Percentiles rank a stretch among this genome's conserved stretches.
Evolutionary conservation across 2,888 invertebrate species (phyloP).

Genomic region (Drosophila borborema): DNA sequence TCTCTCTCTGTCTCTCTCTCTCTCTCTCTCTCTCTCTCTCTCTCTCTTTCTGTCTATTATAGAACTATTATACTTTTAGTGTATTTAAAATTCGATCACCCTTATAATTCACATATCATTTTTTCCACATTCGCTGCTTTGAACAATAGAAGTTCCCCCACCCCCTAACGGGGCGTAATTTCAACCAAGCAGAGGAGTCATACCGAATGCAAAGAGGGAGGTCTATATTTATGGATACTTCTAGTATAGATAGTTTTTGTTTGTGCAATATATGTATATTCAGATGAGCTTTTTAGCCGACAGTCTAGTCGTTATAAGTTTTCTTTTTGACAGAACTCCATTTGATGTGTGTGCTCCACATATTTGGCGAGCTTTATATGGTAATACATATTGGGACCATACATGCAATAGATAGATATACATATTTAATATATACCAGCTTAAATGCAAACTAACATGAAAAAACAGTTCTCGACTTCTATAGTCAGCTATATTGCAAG

Average conservation of each 20-base stretch:
- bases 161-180: slow-evolving; percentile 56
- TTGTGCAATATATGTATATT: slow-evolving; percentile 37
- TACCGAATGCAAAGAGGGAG: background rate
- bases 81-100: slow-evolving; percentile 9
- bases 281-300: slow-evolving; percentile 64
- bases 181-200: slow-evolving; percentile 53
- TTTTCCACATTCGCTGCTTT: slow-evolving; percentile 12
- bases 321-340: slow-evolving; percentile 39
- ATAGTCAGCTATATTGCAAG: background rate
- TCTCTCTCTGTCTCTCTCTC: background rate
- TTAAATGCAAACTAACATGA: slow-evolving; percentile 47
- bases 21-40: background rate
- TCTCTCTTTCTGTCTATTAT: background rate
- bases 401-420: slow-evolving; percentile 45
- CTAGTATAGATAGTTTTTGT: slow-evolving; percentile 17
- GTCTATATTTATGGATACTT: slow-evolving; percentile 1
- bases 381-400: slow-evolving; percentile 52
- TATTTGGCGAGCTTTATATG: slow-evolving; percentile 31
- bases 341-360: slow-evolving; percentile 53
- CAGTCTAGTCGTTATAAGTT: slow-evolving; percentile 35
- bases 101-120: slow-evolving; percentile 7
- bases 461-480: slow-evolving; percentile 14
- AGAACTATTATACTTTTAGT: slow-evolving; percentile 1
- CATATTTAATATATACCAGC: slow-evolving; percentile 8
- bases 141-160: slow-evolving; percentile 23